Evolutionary conservation across 1,140 invertebrate genomes (phyloP), one percentile per base, ranked within the genome.

Genomic region (Zaprionus ghesquierei): DNA sequence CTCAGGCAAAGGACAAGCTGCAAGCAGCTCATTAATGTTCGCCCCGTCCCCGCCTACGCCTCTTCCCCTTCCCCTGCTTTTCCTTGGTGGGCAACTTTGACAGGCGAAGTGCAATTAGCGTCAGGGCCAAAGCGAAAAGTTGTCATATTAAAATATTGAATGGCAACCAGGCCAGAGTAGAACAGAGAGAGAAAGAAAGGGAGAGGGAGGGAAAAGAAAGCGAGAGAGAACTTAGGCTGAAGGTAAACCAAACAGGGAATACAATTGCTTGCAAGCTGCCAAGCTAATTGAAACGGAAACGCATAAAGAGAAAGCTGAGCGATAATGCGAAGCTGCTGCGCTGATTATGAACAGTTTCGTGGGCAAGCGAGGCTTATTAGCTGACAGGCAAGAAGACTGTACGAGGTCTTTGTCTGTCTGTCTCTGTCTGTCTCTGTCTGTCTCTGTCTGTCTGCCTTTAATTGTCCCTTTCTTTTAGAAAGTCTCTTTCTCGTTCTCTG

Each of bases 111-210:
- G 82, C 82, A 87, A 87, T 87, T 87, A 89, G 82, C 84, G 73
- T 71, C 70, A 78, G 70, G 53, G 22, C 65, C 66, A 69, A 73
- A 66, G 53, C 69, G 56, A 70, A 74, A 79, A 77, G 50, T 79
- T 89, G 84, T 84, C 82, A 77, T 75, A 89, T 89, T 87, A 87
- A 77, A 89, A 89, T 89, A 89, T 87, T 89, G 84, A 84, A 89
- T 87, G 74, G 76, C 84, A 69, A 64, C 56, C 50, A 44, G 35
- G n/a, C 35, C 35, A 63, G 38, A 69, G 54, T 56, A 69, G 62
- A 61, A 38, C 54, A 9, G 35, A 41, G 13, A 38, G 0, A 41
- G 35, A 15, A 2, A 15, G 35, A 13, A 9, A 33, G 10, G 9
- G 3, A 12, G 5, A 12, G 18, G 4, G 44, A 18, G 44, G 4